A percentile compares a stretch with the other conserved stretches of the same genome.
phyloP scores from a whole-genome alignment of 2,888 invertebrate species.

The Megamerina dolium region DNA sequence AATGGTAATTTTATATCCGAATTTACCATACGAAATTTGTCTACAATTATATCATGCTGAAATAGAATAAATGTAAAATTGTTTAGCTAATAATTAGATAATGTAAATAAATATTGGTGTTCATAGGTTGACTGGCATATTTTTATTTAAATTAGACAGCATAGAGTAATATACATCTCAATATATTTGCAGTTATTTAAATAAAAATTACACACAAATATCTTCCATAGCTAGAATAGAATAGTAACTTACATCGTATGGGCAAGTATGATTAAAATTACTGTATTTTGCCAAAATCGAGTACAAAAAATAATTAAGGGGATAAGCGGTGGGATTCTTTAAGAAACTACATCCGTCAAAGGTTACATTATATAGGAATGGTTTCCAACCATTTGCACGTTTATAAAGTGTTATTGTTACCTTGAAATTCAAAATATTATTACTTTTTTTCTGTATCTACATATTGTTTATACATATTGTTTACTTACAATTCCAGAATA shows the following conservation, averaged over 20 bases:
- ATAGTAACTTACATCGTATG: conserved; percentile 8
- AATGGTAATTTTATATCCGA: conserved; percentile 4
- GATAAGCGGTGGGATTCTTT: not conserved
- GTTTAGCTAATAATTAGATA: too few relatives aligned
- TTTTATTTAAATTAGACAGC: too few relatives aligned
- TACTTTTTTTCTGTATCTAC: too few relatives aligned
- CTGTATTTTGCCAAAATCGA: conserved; percentile 4
- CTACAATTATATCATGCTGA: conserved; percentile 5
- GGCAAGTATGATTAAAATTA: conserved; percentile 14
- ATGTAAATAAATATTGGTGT: too few relatives aligned
- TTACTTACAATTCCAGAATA: not conserved
- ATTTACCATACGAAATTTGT: conserved; percentile 4
- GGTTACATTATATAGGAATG: conserved; percentile 10
- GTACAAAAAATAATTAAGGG: conserved; percentile 7
- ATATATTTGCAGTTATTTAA: too few relatives aligned
- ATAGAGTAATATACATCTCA: too few relatives aligned
- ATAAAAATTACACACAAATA: too few relatives aligned
- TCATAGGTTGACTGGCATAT: too few relatives aligned
- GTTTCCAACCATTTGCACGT: conserved; percentile 16
- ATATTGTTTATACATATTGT: too few relatives aligned
- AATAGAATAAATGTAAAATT: too few relatives aligned
- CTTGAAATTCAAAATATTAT: too few relatives aligned
- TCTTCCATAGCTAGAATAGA: too few relatives aligned
- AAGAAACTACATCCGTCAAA: conserved; percentile 7
- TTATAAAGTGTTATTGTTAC: conserved; percentile 15